Conservation (phyloP, 1,140 invertebrate species). For the Solen grandis region DNA sequence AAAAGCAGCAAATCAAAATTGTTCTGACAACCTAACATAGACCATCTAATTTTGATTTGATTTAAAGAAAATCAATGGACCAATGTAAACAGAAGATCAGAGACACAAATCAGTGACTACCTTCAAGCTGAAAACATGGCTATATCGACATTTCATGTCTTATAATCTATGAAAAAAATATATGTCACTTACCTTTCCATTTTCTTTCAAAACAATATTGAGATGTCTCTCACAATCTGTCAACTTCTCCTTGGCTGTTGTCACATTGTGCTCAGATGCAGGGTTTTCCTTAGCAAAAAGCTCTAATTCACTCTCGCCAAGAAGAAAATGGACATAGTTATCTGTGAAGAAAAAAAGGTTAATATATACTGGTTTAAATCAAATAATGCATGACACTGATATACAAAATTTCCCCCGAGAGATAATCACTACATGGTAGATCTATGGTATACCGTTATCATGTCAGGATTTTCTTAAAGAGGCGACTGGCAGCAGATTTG, state of each 20-base stretch:
- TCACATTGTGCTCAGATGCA: conserved; percentile 3
- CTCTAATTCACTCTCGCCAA: conserved; percentile 42
- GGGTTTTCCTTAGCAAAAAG: conserved; percentile 39
- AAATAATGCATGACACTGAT: background rate
- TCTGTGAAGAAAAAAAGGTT: conserved; percentile 28
- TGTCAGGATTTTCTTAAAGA: background rate
- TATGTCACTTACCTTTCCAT: conserved; percentile 34
- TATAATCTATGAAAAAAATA: background rate
- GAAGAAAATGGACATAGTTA: conserved; percentile 48
- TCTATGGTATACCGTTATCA: background rate
- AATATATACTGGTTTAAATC: background rate
- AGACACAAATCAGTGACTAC: background rate
- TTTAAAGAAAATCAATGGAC: background rate
- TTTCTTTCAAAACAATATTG: conserved; percentile 40
- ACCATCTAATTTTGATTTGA: background rate
- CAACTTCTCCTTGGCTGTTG: conserved; percentile 3
- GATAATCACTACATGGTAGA: too few species aligned
- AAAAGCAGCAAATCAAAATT: background rate
- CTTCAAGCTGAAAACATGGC: background rate
- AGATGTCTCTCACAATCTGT: conserved; percentile 48
- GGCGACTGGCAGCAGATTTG: too few species aligned
- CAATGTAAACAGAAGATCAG: background rate
- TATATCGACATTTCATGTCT: background rate
- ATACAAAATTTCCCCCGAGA: background rate
- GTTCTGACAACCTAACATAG: background rate